Percentiles rank a stretch among this genome's conserved stretches.
Conservation (phyloP, 2,888 invertebrate genomes). For the Ornithoptera priamus region DNA sequence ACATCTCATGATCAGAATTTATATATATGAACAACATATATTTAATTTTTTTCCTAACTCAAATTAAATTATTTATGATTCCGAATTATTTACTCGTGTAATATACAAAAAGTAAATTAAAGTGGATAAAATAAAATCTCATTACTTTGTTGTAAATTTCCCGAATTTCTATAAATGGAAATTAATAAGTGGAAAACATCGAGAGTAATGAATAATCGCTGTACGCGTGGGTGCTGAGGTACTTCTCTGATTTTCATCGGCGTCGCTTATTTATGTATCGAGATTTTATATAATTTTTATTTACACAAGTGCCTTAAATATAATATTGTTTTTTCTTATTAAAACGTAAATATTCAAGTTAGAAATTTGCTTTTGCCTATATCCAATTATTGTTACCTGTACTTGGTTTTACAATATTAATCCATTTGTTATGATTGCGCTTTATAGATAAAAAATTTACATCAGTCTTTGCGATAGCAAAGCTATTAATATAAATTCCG, state of each 20-base stretch:
- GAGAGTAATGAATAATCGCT: constrained; percentile 4
- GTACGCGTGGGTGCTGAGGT: constrained; percentile 11
- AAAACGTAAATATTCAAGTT: neutral
- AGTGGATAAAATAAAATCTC: neutral
- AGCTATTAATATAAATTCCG: constrained; percentile 25
- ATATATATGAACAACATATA: neutral
- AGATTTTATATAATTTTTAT: neutral
- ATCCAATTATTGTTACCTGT: neutral
- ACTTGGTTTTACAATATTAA: neutral
- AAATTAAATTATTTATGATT: neutral
- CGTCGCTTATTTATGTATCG: neutral
- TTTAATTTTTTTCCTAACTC: neutral
- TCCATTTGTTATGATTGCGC: neutral
- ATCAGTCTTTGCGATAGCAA: constrained; percentile 14
- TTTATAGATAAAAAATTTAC: neutral
- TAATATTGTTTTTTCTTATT: no score
- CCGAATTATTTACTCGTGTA: neutral
- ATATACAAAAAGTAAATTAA: neutral
- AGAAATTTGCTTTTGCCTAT: neutral
- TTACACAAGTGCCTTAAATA: neutral
- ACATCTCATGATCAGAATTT: neutral
- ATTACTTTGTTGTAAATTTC: neutral
- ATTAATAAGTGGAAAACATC: constrained; percentile 6
- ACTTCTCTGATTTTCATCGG: neutral
- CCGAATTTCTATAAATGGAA: constrained; percentile 10